Percentiles rank a stretch among this genome's conserved stretches.
Evolutionary conservation across 2,113 vertebrate species (phyloP).

Genomic region (Paralichthys olivaceus): DNA sequence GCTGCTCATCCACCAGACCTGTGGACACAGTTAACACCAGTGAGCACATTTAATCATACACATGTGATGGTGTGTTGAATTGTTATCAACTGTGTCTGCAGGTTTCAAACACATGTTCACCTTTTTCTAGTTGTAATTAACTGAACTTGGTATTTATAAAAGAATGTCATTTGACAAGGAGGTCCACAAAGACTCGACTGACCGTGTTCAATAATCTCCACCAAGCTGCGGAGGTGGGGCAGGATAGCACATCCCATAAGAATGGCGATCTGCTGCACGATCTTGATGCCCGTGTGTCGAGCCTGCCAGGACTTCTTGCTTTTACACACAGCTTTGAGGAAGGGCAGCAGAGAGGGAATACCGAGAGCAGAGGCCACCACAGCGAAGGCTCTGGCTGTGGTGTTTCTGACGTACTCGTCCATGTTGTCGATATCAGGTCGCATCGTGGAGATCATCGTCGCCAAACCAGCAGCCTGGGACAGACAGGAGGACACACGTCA

Average conservation of each 20-base stretch:
- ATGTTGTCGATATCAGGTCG: slow-evolving; percentile 99
- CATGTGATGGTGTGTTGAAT: background rate
- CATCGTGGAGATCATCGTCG: slow-evolving; percentile 99
- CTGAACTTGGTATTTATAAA: background rate
- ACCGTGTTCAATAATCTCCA: slow-evolving; percentile 99
- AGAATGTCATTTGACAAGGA: background rate
- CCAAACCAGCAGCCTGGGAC: slow-evolving; percentile 94
- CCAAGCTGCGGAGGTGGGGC: slow-evolving; percentile 97
- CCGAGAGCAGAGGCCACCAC: slow-evolving; percentile 98
- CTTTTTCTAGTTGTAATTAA: too few species aligned
- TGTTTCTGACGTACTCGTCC: slow-evolving; percentile 99
- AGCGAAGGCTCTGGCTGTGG: slow-evolving; percentile 96
- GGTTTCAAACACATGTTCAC: background rate
- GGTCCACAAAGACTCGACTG: slow-evolving; percentile 51
- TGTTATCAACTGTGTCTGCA: background rate
- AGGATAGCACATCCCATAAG: slow-evolving; percentile 99
- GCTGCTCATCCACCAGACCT: slow-evolving; percentile 99
- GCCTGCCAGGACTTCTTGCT: slow-evolving; percentile 99
- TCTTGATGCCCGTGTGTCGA: slow-evolving; percentile 98
- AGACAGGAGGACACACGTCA: background rate
- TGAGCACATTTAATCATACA: background rate
- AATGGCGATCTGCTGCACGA: slow-evolving; percentile 99
- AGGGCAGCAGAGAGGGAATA: slow-evolving; percentile 96
- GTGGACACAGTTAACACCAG: background rate
- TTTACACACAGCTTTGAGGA: slow-evolving; percentile 98